phyloP scores from a whole-genome alignment of 2,113 vertebrate genomes.

The Sebastes schlegelii region DNA sequence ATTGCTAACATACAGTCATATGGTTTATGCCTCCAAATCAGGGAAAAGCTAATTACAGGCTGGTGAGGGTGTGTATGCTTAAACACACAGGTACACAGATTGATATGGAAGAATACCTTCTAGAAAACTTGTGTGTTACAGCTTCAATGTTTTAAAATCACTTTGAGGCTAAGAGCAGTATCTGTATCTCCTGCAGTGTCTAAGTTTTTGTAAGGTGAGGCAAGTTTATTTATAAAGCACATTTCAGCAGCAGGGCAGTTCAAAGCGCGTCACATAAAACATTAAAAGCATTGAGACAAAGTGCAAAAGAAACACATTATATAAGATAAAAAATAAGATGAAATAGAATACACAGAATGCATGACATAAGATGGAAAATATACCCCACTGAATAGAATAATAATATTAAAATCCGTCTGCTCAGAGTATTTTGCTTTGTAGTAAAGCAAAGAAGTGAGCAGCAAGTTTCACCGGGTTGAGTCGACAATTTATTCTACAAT shows the following conservation, averaged over 20 bases:
- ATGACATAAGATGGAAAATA: not conserved
- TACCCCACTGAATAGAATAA: not conserved
- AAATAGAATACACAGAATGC: not conserved
- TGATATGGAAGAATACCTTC: not conserved
- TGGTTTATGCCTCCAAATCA: too few relatives aligned
- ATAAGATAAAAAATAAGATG: not conserved
- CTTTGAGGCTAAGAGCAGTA: too few relatives aligned
- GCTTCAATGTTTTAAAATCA: not conserved
- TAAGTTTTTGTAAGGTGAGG: not conserved
- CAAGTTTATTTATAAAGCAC: not conserved
- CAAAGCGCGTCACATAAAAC: not conserved
- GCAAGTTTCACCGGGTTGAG: not conserved
- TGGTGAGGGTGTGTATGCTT: too few relatives aligned
- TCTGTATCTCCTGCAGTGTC: not conserved
- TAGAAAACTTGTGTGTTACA: not conserved
- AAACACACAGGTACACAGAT: too few relatives aligned
- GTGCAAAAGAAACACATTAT: not conserved
- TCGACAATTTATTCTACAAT: constrained; percentile 2
- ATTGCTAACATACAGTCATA: too few relatives aligned
- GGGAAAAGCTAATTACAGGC: not conserved
- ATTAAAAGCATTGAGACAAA: not conserved
- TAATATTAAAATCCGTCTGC: not conserved
- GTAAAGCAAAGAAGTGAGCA: not conserved
- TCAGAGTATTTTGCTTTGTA: not conserved
- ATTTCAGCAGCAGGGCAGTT: not conserved